Conservation (phyloP, 2,113 vertebrate species). For the Phasianus colchicus region DNA sequence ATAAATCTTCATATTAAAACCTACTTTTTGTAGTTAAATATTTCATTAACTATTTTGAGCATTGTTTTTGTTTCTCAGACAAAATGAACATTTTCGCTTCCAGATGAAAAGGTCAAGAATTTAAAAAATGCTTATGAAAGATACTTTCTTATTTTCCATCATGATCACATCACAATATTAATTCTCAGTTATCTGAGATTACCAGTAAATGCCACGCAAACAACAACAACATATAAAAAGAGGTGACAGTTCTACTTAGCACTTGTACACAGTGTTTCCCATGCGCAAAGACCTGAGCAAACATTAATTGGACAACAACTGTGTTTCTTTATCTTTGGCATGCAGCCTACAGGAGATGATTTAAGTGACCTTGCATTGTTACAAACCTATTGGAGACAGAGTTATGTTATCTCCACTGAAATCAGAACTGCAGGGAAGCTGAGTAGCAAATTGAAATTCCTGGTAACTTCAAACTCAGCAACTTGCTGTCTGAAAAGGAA, state of each 20-base stretch:
- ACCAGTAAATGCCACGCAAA: background rate
- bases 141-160: background rate
- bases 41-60: background rate
- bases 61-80: background rate
- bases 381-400: conserved; percentile 50
- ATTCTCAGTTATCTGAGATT: background rate
- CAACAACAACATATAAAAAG: background rate
- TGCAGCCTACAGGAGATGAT: conserved; percentile 61
- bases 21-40: background rate
- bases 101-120: background rate
- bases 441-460: conserved; percentile 68
- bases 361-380: conserved; percentile 70
- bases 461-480: conserved; percentile 64
- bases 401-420: conserved; percentile 61
- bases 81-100: background rate
- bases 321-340: conserved; percentile 63
- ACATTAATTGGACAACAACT: conserved; percentile 44
- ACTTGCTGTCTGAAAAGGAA: conserved; percentile 54
- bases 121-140: background rate
- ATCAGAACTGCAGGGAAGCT: conserved; percentile 66
- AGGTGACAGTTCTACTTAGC: background rate
- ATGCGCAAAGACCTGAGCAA: conserved; percentile 20
- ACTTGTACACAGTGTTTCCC: background rate
- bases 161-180: background rate
- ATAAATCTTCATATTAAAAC: background rate